These are phyloP conservation scores for Erebia palarica DNA, from an alignment of 2,888 invertebrate species.

Conservation along the genomic window DNA sequence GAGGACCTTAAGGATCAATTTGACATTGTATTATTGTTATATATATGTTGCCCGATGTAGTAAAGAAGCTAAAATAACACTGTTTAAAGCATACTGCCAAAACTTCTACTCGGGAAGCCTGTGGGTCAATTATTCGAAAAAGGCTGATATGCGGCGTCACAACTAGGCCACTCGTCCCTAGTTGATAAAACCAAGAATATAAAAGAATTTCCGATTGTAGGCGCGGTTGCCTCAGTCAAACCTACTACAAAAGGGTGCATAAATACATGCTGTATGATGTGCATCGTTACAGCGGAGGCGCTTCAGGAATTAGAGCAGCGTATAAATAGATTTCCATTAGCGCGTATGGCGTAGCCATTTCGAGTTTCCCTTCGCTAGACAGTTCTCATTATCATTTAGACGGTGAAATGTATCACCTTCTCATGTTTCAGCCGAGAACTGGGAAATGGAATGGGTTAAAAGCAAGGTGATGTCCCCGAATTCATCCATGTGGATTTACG, in stretches of 20 bases:
- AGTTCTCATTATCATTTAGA: conserved; percentile 20
- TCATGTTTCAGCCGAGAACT: not conserved
- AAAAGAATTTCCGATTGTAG: no score
- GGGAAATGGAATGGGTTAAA: not conserved
- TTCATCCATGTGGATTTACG: no score
- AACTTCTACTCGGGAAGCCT: no score
- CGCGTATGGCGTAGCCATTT: not conserved
- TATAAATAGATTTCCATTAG: conserved; percentile 25
- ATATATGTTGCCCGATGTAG: no score
- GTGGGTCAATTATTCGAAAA: no score
- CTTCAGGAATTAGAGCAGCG: conserved; percentile 4
- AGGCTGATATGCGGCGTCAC: no score
- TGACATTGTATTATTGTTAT: no score
- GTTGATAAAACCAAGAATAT: no score
- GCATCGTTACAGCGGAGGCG: not conserved
- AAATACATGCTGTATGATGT: not conserved
- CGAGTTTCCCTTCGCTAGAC: conserved; percentile 12
- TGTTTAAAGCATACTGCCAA: no score
- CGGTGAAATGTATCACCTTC: conserved; percentile 16
- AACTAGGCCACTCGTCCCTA: no score
- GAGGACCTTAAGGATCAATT: no score
- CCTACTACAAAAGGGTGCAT: conserved; percentile 3
- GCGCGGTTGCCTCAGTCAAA: not conserved
- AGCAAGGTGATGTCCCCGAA: not conserved
- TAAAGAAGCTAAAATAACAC: no score